Percentiles rank a stretch among this genome's conserved stretches.
Evolutionary conservation across 2,797 vertebrate genomes (phyloP).

Genomic region (Thamnophis elegans): DNA sequence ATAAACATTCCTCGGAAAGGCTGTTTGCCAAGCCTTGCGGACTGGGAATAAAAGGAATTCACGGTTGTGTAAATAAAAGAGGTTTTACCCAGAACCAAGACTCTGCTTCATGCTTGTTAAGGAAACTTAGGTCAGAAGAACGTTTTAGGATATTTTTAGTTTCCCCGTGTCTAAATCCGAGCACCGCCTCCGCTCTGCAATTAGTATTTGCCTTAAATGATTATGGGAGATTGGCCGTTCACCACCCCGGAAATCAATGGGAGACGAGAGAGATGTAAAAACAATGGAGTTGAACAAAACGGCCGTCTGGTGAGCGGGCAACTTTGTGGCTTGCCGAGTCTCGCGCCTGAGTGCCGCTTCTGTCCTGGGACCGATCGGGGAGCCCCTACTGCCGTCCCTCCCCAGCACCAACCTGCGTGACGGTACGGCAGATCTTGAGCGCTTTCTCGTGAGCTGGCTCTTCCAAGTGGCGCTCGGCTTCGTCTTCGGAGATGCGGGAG

Average conservation of each 20-base stretch:
- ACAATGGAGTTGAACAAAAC: too few species aligned
- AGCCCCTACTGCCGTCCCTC: fast-evolving
- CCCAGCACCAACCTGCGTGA: slow-evolving; percentile 80
- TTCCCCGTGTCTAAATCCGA: neutral
- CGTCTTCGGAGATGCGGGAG: slow-evolving; percentile 84
- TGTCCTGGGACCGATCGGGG: fast-evolving
- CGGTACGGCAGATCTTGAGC: slow-evolving; percentile 88
- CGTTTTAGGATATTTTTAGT: neutral
- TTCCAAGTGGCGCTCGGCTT: slow-evolving; percentile 76
- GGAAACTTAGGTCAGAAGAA: too few species aligned
- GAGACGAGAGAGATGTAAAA: neutral
- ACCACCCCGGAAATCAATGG: too few species aligned
- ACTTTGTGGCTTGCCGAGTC: neutral
- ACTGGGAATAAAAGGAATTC: too few species aligned
- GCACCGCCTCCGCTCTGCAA: neutral
- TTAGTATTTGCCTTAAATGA: neutral
- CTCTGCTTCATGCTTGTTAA: too few species aligned
- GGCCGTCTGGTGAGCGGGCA: fast-evolving
- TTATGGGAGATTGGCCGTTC: neutral
- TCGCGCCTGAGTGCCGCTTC: neutral
- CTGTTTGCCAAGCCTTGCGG: too few species aligned
- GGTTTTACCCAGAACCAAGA: too few species aligned
- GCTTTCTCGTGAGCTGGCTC: slow-evolving; percentile 80
- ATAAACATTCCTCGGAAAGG: too few species aligned
- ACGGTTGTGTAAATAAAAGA: too few species aligned